Evolutionary conservation across 2,888 invertebrate species (phyloP), one percentile per base, ranked within the genome.

Genomic region (Ochropacha duplaris): DNA sequence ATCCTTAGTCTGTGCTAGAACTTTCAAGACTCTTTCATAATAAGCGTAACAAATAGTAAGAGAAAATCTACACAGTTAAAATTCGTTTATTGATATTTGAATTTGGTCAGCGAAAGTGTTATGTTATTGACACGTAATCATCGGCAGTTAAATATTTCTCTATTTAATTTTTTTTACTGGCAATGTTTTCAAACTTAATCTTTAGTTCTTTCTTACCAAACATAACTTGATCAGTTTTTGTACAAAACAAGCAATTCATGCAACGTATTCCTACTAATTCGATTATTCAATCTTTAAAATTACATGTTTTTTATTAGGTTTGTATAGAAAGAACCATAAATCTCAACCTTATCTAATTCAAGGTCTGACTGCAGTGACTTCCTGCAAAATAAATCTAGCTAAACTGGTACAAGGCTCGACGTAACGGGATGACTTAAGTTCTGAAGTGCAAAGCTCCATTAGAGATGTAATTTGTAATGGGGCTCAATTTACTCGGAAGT

Each of bases 281-380:
- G 49, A 55, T 54, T 58, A 52, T 49, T 9, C 54, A 60, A 55
- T 36, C 44, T 63, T 39, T 54, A 50, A 24, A 24, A 14, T 22
- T 51, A 50, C 34, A 49, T 55, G 55, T 44, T 39, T 22, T 31
- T 36, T 31, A 51, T 61, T 58, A 61, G 58, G 60, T 55, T 26
- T 58, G 54, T 54, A 63, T 60, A 66, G 61, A 60, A 64, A 61
- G 57, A 57, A 64, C 62, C 57, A 34, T 54, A 26, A 62, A 59
- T 66, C 59, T 59, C 59, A 57, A 64, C 9, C 63, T 69, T 73
- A 76, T 74, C 71, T 66, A 71, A 78, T 72, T 69, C 78, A 79
- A 79, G 80, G 79, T 71, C 44, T 44, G 19, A 44, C 71, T 57
- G 57, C 56, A 56, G 62, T 56, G 61, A 73, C 71, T 82, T 81